These are phyloP conservation scores for Chitala chitala DNA, from an alignment of 2,113 vertebrate genomes.

Conservation along the genomic window DNA sequence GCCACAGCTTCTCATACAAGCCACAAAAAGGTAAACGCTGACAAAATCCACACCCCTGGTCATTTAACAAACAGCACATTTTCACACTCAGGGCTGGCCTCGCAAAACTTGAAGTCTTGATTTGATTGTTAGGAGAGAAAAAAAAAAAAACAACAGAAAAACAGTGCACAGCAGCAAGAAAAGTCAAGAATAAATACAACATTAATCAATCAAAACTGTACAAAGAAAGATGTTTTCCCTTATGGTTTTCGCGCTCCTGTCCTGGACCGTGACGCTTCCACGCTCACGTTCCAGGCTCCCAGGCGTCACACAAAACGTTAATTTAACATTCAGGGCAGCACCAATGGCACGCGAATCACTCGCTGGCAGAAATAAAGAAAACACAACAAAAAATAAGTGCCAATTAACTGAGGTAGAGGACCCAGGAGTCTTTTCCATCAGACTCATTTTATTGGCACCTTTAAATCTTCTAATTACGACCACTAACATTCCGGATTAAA, in stretches of 20 bases:
- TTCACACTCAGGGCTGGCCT: no score
- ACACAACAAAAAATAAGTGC: background rate
- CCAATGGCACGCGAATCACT: background rate
- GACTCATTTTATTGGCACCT: background rate
- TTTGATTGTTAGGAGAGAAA: no score
- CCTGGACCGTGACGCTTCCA: background rate
- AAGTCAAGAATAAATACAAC: background rate
- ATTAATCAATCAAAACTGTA: no score
- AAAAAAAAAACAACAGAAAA: background rate
- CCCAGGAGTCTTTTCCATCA: background rate
- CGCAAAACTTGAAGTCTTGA: no score
- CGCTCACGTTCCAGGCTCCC: background rate
- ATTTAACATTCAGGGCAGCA: background rate
- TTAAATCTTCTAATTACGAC: slow-evolving; percentile 20
- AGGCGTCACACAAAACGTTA: background rate
- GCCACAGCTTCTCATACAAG: no score
- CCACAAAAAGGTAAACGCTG: no score
- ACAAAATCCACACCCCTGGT: no score
- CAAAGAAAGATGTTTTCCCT: no score
- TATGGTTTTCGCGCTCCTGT: no score
- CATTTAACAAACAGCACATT: no score
- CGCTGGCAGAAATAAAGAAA: slow-evolving; percentile 6
- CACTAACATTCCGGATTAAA: slow-evolving; percentile 5
- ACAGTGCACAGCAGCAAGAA: background rate
- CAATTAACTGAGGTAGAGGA: background rate